Conservation (phyloP, 2,797 vertebrate genomes). For the Pyrrhura leucotis region DNA sequence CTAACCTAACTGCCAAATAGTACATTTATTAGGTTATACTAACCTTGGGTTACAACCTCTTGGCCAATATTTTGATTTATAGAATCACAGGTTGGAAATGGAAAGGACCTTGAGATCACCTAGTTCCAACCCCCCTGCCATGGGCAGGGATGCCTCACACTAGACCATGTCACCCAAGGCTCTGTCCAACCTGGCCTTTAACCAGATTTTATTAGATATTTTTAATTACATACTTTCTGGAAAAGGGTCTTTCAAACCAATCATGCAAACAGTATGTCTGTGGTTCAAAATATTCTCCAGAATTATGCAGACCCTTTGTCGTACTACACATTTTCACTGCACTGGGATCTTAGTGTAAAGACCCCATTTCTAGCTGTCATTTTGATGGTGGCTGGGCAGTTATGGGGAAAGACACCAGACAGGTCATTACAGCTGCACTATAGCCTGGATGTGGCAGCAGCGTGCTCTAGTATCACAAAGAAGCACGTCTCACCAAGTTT, state of each 20-base stretch:
- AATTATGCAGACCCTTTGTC: not conserved
- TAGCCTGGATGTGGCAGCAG: not conserved
- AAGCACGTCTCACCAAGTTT: rapidly evolving
- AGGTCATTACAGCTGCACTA: not conserved
- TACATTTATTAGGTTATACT: not conserved
- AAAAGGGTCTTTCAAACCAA: not conserved
- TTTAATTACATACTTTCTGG: not conserved
- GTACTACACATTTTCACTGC: not conserved
- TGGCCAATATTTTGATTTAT: not conserved
- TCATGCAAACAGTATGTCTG: not conserved
- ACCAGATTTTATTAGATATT: not conserved
- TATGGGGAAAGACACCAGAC: not conserved
- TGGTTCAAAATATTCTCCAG: not conserved
- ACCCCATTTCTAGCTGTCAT: not conserved
- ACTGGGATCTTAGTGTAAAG: not conserved
- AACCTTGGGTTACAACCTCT: not conserved
- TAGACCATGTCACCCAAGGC: not conserved
- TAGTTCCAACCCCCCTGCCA: not conserved
- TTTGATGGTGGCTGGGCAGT: not conserved
- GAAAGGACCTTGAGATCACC: not conserved
- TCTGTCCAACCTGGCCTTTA: not conserved
- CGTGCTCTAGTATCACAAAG: rapidly evolving
- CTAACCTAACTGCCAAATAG: not conserved
- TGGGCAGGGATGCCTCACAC: not conserved
- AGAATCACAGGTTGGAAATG: not conserved